These are phyloP conservation scores for Pygoscelis adeliae DNA, from an alignment of 2,113 vertebrate genomes.

Conservation along the genomic window DNA sequence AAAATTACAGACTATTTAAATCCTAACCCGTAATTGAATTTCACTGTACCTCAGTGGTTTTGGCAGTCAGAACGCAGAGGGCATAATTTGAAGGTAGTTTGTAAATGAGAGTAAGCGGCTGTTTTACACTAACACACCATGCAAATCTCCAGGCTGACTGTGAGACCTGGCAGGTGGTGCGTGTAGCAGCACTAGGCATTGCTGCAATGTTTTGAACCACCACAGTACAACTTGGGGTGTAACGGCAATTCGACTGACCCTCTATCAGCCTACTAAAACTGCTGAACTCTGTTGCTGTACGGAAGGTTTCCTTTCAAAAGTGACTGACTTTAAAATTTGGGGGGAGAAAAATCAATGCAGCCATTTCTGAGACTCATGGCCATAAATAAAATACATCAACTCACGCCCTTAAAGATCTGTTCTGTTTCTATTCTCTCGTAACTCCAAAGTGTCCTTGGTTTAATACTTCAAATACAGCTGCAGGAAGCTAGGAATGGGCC, in stretches of 20 bases:
- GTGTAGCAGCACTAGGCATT: not conserved
- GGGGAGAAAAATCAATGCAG: not conserved
- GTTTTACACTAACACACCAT: not conserved
- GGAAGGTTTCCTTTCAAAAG: not conserved
- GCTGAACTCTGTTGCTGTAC: not conserved
- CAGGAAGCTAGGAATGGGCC: not conserved
- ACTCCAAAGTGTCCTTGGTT: slow-evolving; percentile 3
- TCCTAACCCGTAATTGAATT: not conserved
- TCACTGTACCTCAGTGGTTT: not conserved
- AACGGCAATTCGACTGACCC: fast-evolving
- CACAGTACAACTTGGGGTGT: not conserved
- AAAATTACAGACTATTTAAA: not conserved
- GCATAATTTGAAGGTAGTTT: not conserved
- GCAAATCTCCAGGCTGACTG: not conserved
- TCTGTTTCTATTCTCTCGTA: not conserved
- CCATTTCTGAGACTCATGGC: not conserved
- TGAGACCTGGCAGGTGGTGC: not conserved
- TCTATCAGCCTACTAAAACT: not conserved
- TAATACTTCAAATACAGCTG: slow-evolving; percentile 1
- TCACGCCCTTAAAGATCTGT: not conserved
- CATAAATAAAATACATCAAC: not conserved
- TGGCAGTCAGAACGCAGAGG: not conserved
- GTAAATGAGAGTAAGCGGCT: not conserved
- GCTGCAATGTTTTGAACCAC: not conserved
- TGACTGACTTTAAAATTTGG: not conserved